These are phyloP conservation scores for Coelopa pilipes DNA, from an alignment of 2,888 invertebrate genomes.

Conservation along the genomic window DNA sequence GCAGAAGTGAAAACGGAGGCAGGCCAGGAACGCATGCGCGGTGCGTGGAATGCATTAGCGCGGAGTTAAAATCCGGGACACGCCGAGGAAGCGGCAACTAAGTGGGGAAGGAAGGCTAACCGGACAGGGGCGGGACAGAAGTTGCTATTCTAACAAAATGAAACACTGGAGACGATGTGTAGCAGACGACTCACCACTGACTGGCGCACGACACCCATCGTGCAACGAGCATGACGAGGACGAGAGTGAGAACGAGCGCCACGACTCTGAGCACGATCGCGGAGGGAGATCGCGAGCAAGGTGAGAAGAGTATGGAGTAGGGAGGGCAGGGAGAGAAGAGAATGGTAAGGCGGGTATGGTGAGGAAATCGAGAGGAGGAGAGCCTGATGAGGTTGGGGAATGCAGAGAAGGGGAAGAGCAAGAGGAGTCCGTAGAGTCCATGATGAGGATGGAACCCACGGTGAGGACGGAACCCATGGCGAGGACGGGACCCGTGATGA, in stretches of 20 bases:
- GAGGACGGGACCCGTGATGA: neutral
- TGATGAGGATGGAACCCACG: neutral
- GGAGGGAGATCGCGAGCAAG: too few species aligned
- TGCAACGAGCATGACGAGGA: neutral
- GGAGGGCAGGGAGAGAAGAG: too few species aligned
- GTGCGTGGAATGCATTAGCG: conserved; percentile 14
- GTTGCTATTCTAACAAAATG: too few species aligned
- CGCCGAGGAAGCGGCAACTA: neutral
- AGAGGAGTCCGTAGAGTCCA: too few species aligned
- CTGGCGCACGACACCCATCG: neutral
- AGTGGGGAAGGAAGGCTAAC: neutral
- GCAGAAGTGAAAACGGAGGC: too few species aligned
- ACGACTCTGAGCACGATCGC: neutral
- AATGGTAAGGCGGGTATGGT: too few species aligned
- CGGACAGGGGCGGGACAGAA: neutral
- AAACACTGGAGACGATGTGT: too few species aligned
- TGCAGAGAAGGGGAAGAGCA: too few species aligned
- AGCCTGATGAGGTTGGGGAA: too few species aligned
- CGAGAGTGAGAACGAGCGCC: neutral
- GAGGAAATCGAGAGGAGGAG: too few species aligned
- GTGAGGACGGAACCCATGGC: neutral
- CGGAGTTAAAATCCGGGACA: neutral
- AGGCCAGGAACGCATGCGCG: neutral
- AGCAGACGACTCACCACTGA: conserved; percentile 15
- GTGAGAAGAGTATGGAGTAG: too few species aligned